Base-by-base conservation (phyloP, 2,797 vertebrate genomes). In the Mormyrus hasselquistii region DNA sequence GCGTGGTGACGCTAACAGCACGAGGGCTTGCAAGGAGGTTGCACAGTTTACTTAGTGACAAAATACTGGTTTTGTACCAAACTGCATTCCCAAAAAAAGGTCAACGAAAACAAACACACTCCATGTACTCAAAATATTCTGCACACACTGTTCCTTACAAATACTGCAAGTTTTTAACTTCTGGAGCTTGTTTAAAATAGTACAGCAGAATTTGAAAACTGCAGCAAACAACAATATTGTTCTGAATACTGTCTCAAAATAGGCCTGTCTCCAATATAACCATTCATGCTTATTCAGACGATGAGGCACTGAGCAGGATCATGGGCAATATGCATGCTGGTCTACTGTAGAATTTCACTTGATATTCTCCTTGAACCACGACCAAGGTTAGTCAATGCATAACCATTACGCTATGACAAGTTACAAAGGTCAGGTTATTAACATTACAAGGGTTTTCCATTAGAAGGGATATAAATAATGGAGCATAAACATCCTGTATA, bases 51-150 rank as follows among this genome's bases (percentile, higher is more conserved):
- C 79, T 62, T 25, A 84, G 55, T 38, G 49, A 82, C 22, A 79
- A 55, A 82, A 88, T 53, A 52, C 83, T 53, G 82, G 9, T 85
- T 83, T 83, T 41, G 12, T 83, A 82, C 62, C 34, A 65, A 88
- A 41, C 59, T 62, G 53, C 88, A 84, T 47, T 44, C 76, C 41
- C 55, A 44, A 52, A 47, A 57, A 55, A 53, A 82, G 47, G 41
- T 82, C 16, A 47, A 47, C 41, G 16, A 76, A 88, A 19, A 83
- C 49, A 88, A 83, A 88, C 6, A 22, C 25, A n/a, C 41, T 44
- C 10, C 8, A 44, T 25, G 41, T 44, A 47, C 73, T 55, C 34
- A 82, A 76, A 86, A 86, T 57, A 38, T 59, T 52, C 34, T 59
- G 88, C 52, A 57, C 76, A 76, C 83, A 55, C 79, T 79, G 55